phyloP scores from a whole-genome alignment of 2,888 invertebrate species.

The Amphipyra tragopoginis region DNA sequence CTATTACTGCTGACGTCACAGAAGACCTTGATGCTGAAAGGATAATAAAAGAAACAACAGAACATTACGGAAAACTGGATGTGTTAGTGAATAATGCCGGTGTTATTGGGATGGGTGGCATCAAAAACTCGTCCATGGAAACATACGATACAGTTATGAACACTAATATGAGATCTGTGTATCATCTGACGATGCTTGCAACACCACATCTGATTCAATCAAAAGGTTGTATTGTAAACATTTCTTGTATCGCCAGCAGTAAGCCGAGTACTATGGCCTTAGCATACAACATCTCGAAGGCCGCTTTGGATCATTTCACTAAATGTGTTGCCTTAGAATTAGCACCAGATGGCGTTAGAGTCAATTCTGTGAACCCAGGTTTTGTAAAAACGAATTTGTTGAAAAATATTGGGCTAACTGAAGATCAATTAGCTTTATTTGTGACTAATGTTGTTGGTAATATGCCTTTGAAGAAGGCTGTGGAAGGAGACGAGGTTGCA shows the following conservation, averaged over 20 bases:
- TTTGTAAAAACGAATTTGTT: slow-evolving; percentile 96
- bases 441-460: slow-evolving; percentile 91
- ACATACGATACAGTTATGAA: slow-evolving; percentile 96
- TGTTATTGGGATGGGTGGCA: slow-evolving; percentile 93
- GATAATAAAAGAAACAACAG: slow-evolving; percentile 92
- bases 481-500: slow-evolving; percentile 95
- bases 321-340: slow-evolving; percentile 96
- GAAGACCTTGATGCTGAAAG: slow-evolving; percentile 91
- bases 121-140: slow-evolving; percentile 94
- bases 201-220: slow-evolving; percentile 94
- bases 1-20: slow-evolving; percentile 91
- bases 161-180: slow-evolving; percentile 95
- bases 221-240: slow-evolving; percentile 96
- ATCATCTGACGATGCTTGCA: slow-evolving; percentile 94
- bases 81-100: slow-evolving; percentile 97
- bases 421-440: slow-evolving; percentile 94
- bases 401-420: slow-evolving; percentile 89
- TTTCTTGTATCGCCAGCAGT: slow-evolving; percentile 96
- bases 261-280: slow-evolving; percentile 92
- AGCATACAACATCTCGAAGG: slow-evolving; percentile 97
- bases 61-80: slow-evolving; percentile 93
- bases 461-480: slow-evolving; percentile 96
- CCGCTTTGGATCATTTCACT: slow-evolving; percentile 98
- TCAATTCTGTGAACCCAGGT: slow-evolving; percentile 98
- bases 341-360: slow-evolving; percentile 94